phyloP scores from a whole-genome alignment of 2,113 vertebrate species.

The Recurvirostra avosetta region DNA sequence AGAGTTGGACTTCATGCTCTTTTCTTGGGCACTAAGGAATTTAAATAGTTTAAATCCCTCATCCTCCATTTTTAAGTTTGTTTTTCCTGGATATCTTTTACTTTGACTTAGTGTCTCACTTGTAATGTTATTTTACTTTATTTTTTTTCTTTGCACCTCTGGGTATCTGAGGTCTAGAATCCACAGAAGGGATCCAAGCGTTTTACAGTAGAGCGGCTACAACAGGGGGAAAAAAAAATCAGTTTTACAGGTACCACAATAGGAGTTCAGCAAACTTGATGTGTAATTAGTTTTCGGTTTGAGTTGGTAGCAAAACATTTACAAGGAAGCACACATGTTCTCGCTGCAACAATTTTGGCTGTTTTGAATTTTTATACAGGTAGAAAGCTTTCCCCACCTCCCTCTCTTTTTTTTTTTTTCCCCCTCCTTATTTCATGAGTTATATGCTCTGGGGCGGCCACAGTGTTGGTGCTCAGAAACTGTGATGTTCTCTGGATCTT shows the following conservation, averaged over 20 bases:
- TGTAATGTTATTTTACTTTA: background rate
- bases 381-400: background rate
- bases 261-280: background rate
- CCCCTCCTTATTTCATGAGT: background rate
- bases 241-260: background rate
- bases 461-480: background rate
- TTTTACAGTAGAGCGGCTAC: background rate
- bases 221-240: accelerated
- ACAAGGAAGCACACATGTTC: background rate
- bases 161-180: background rate
- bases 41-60: background rate
- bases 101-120: background rate
- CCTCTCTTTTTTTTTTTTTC: background rate
- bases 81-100: background rate
- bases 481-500: background rate
- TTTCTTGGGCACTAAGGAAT: background rate
- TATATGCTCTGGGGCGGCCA: background rate
- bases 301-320: background rate
- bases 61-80: background rate
- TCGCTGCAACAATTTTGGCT: accelerated
- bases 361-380: background rate
- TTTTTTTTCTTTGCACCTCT: background rate
- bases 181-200: background rate
- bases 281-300: background rate
- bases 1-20: background rate